Conservation (phyloP, 92 coral and sea anemone genomes). For the Nematostella vectensis region DNA sequence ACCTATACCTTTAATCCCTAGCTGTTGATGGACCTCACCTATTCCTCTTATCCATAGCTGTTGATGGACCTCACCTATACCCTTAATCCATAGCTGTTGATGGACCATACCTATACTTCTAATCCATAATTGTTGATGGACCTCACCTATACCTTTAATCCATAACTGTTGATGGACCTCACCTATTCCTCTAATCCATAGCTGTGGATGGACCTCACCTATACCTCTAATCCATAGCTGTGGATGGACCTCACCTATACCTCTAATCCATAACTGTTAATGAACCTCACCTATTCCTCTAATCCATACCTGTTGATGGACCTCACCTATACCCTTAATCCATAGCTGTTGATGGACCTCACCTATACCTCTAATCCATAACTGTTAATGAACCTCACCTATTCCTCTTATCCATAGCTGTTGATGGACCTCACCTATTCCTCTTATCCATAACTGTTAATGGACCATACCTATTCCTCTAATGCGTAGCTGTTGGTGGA, state of each 20-base stretch:
- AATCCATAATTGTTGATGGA: not conserved
- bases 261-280: not conserved
- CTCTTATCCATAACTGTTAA: not conserved
- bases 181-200: not conserved
- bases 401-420: not conserved
- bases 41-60: not conserved
- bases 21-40: not conserved
- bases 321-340: not conserved
- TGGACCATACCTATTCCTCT: not conserved
- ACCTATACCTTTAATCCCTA: not conserved
- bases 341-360: not conserved
- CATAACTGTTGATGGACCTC: not conserved
- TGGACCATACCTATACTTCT: not conserved
- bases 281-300: not conserved
- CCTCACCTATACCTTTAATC: not conserved
- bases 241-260: not conserved
- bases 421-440: not conserved
- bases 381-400: not conserved
- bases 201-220: not conserved
- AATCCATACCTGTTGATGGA: not conserved
- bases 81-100: not conserved
- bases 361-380: not conserved
- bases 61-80: not conserved
- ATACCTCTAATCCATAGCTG: not conserved
- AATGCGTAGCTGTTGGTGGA: not conserved